phyloP scores from a whole-genome alignment of 1,140 invertebrate genomes.

The Calephelis virginiensis region DNA sequence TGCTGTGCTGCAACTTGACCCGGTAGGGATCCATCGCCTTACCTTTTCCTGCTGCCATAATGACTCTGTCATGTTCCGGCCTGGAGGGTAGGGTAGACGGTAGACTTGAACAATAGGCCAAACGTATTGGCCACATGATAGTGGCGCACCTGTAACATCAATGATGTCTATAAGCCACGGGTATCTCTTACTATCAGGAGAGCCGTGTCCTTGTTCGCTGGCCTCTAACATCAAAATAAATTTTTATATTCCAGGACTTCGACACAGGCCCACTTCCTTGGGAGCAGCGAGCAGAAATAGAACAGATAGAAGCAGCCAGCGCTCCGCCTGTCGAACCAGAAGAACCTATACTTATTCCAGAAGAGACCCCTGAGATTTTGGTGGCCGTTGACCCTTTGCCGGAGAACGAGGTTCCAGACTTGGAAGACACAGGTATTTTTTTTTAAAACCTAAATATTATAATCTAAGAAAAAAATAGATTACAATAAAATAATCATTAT shows the following conservation, averaged over 20 bases:
- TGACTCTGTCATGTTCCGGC: too few species aligned
- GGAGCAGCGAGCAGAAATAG: constrained; percentile 36
- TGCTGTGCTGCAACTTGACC: too few species aligned
- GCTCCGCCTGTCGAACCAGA: constrained; percentile 50
- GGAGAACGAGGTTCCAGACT: constrained; percentile 60
- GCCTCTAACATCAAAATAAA: neutral
- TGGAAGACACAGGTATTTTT: constrained; percentile 58
- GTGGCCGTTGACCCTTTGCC: constrained; percentile 60
- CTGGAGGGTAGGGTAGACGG: too few species aligned
- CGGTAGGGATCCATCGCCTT: too few species aligned
- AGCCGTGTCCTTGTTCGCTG: too few species aligned
- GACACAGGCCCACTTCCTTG: constrained; percentile 57
- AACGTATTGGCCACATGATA: too few species aligned
- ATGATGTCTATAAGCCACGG: too few species aligned
- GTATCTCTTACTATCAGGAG: too few species aligned
- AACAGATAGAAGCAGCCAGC: constrained; percentile 21
- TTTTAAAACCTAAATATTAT: constrained; percentile 2
- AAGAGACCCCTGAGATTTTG: constrained; percentile 55
- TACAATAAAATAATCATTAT: too few species aligned
- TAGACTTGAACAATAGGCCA: too few species aligned
- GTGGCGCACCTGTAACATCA: too few species aligned
- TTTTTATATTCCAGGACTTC: constrained; percentile 38
- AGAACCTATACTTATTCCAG: constrained; percentile 61
- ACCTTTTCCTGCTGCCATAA: too few species aligned
- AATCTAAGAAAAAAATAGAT: neutral